phyloP scores from a whole-genome alignment of 2,797 vertebrate genomes.

The Mormyrus proboscirostris region DNA sequence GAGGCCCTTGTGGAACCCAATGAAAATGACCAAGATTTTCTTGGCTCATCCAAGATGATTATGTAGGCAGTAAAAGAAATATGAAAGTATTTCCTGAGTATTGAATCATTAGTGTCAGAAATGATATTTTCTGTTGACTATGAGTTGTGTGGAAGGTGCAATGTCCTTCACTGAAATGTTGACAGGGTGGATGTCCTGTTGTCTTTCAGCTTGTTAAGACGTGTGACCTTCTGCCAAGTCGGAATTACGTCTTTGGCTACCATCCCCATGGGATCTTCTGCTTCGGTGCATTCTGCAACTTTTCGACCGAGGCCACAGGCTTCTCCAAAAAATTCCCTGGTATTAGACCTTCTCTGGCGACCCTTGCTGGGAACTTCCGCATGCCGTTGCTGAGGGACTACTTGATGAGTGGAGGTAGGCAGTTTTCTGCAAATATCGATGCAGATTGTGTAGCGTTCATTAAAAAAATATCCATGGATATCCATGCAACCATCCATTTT shows the following conservation, averaged over 20 bases:
- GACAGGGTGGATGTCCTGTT: background rate
- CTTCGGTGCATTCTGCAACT: conserved; percentile 94
- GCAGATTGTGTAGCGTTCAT: background rate
- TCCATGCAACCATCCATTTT: background rate
- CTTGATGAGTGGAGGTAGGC: conserved; percentile 93
- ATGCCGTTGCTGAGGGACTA: conserved; percentile 88
- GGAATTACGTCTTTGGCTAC: conserved; percentile 95
- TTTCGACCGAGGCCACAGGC: conserved; percentile 88
- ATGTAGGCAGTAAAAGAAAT: background rate
- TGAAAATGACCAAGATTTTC: background rate
- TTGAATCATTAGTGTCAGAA: background rate
- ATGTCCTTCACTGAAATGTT: background rate
- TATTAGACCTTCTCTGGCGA: conserved; percentile 85
- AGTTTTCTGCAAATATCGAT: background rate
- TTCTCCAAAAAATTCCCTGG: conserved; percentile 91
- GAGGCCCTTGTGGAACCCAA: background rate
- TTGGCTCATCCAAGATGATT: background rate
- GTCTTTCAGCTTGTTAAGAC: conserved; percentile 84
- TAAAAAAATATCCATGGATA: background rate
- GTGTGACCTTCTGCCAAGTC: conserved; percentile 79
- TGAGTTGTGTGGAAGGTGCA: background rate
- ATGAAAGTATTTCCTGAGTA: background rate
- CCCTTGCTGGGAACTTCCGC: conserved; percentile 89
- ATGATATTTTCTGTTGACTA: background rate
- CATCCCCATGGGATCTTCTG: conserved; percentile 95